Base-by-base conservation (phyloP, 2,888 invertebrate genomes). In the Tortrix viridana region DNA sequence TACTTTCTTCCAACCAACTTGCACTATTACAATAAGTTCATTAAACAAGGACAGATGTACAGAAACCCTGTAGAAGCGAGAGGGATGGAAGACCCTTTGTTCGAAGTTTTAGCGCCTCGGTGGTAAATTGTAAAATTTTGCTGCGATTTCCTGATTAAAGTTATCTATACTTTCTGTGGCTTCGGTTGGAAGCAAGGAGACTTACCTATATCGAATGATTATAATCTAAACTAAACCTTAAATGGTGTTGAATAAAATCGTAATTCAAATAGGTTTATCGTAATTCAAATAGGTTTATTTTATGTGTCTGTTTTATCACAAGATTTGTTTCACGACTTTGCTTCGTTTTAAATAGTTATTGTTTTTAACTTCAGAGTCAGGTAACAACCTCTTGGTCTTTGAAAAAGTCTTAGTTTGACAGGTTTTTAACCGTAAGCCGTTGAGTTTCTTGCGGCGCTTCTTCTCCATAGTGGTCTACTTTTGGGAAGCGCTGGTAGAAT, bases 11-110 rank as follows among this genome's bases (percentile, higher is more conserved):
- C 44, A 60, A 54, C 47, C 37, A 61, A 61, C 61, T 61, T 44
- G 55, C 49, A 61, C 61, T 61, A 61, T 61, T 61, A 61, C 61
- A 61, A 61, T 61, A 61, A 61, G 61, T 61, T 61, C 55, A 61
- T 37, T 38, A 56, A 37, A 56, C 19, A 60, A 32, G 32, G 44
- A 61, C 22, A 48, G 60, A 32, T 9, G 2, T 7, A 44, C 32
- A 4, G 3, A 12, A 16, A 16, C 7, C 26, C 19, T 32, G 14
- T n/a, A 32, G 7, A 43, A 4, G 55, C 16, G 54, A 55, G n/a
- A 26, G 43, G 14, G 48, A 61, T 38, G 22, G 6, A 32, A 20
- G 0, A 16, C 19, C 61, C 43, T 56, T 61, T 61, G 55, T 61
- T 49, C 55, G 49, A 55, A 61, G 55, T 61, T 49, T 49, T 59